These are phyloP conservation scores for Pogonophryne albipinna DNA, from an alignment of 2,797 vertebrate species.

Conservation along the genomic window DNA sequence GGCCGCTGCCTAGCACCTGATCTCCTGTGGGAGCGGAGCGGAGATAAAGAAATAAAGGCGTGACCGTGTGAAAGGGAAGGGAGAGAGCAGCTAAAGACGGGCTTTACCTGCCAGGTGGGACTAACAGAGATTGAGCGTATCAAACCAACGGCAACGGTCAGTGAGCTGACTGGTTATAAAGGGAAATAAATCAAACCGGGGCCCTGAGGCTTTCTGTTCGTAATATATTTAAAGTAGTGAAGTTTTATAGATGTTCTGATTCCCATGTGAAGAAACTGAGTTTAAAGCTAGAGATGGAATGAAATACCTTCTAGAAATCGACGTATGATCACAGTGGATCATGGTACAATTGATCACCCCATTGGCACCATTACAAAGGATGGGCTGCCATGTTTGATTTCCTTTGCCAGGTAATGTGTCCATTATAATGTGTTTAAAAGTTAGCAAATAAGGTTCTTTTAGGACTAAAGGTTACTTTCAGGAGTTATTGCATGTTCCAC, in stretches of 20 bases:
- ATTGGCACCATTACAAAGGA: too few relatives aligned
- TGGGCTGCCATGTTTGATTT: too few relatives aligned
- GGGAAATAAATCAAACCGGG: constrained; percentile 10
- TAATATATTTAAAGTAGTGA: not conserved
- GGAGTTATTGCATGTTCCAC: too few relatives aligned
- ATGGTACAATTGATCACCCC: too few relatives aligned
- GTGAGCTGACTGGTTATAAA: constrained; percentile 33
- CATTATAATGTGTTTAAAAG: too few relatives aligned
- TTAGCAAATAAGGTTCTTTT: too few relatives aligned
- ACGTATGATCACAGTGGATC: too few relatives aligned
- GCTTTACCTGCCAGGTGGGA: constrained; percentile 75
- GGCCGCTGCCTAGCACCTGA: constrained; percentile 65
- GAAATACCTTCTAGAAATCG: not conserved
- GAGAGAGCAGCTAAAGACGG: constrained; percentile 57
- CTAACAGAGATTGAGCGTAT: constrained; percentile 42
- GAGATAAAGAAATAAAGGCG: constrained; percentile 64
- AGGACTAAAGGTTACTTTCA: too few relatives aligned
- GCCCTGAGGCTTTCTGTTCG: not conserved
- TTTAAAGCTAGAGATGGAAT: not conserved
- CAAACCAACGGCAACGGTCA: constrained; percentile 16
- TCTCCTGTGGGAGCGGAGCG: constrained; percentile 60
- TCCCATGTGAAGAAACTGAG: not conserved
- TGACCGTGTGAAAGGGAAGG: constrained; percentile 67
- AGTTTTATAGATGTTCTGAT: not conserved
- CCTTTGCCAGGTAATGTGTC: too few relatives aligned